phyloP scores from a whole-genome alignment of 2,113 vertebrate genomes.

The Ptilonorhynchus violaceus region DNA sequence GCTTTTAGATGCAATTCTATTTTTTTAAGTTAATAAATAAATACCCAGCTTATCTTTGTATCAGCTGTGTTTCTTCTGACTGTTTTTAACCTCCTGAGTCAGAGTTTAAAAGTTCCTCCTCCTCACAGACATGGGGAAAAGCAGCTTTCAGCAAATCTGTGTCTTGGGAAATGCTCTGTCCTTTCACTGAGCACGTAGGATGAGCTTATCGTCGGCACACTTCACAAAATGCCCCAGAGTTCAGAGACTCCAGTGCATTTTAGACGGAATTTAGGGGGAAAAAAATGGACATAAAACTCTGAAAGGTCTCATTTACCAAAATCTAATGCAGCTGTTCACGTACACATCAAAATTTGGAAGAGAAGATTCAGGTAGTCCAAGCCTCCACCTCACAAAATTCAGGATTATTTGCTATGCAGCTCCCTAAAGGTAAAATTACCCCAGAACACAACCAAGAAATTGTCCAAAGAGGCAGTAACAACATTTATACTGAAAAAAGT shows the following conservation, averaged over 20 bases:
- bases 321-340: not conserved
- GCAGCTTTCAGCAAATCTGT: not conserved
- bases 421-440: not conserved
- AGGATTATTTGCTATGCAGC: not conserved
- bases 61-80: not conserved
- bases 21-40: not conserved
- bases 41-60: not conserved
- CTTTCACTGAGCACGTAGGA: not conserved
- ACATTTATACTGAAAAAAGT: fast-evolving
- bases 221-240: not conserved
- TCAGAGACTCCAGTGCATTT: not conserved
- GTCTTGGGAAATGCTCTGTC: not conserved
- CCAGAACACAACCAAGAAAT: not conserved
- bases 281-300: not conserved
- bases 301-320: not conserved
- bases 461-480: not conserved
- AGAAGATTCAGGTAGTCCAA: not conserved
- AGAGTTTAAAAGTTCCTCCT: not conserved
- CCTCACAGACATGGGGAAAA: not conserved
- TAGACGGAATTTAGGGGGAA: not conserved
- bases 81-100: not conserved
- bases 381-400: not conserved
- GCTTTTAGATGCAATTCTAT: not conserved
- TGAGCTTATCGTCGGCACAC: fast-evolving
- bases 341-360: not conserved